phyloP scores from a whole-genome alignment of 2,888 invertebrate genomes.

The Noctua comes region DNA sequence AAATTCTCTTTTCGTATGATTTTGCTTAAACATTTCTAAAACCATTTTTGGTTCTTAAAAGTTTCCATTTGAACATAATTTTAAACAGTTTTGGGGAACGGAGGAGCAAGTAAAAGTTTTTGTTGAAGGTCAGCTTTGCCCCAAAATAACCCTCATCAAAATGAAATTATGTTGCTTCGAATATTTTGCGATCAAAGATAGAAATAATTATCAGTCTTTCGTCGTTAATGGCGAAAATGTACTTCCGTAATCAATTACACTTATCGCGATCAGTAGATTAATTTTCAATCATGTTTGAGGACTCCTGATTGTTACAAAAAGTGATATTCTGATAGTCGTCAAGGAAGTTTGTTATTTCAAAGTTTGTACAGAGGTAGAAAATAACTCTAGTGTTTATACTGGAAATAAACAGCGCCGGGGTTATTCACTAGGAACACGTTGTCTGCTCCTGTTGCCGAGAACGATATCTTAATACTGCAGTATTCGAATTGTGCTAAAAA shows the following conservation, averaged over 20 bases:
- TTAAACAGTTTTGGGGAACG: constrained; percentile 16
- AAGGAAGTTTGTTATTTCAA: background rate
- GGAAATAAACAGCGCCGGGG: background rate
- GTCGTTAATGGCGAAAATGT: constrained; percentile 7
- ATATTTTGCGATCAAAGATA: constrained; percentile 31
- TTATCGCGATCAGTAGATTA: background rate
- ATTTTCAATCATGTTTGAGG: background rate
- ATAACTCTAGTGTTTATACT: background rate
- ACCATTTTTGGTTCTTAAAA: constrained; percentile 37
- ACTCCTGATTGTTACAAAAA: background rate
- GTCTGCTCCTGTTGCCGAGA: background rate
- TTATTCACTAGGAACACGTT: background rate
- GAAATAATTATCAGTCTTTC: constrained; percentile 27
- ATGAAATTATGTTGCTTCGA: constrained; percentile 42
- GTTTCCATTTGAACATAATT: constrained; percentile 34
- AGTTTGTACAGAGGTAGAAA: background rate
- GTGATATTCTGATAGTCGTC: background rate
- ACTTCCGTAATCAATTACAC: constrained; percentile 1
- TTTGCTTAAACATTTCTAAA: constrained; percentile 27
- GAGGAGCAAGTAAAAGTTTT: constrained; percentile 14
- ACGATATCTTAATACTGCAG: background rate
- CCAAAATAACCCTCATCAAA: constrained; percentile 52
- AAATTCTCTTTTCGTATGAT: constrained; percentile 25
- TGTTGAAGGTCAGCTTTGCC: constrained; percentile 25
- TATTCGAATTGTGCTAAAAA: background rate